Evolutionary conservation across 2,113 vertebrate genomes (phyloP), one percentile per base, ranked within the genome.

Genomic region (Narcine bancroftii): DNA sequence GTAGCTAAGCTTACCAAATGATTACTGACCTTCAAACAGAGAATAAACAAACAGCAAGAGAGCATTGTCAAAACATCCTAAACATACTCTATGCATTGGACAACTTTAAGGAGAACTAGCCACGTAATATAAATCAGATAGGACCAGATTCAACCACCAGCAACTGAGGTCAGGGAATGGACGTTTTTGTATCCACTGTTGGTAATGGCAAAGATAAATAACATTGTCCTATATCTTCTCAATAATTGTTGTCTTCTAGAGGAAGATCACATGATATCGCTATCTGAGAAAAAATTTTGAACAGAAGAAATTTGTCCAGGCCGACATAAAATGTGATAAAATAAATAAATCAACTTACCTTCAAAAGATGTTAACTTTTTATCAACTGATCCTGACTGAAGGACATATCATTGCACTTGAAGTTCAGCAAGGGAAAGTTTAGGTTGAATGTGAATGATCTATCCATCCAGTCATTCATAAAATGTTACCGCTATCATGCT

Each of bases 391-490:
- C 50, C 13, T 87, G 21, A 81, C 24, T 81, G 45, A 47, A 81
- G 47, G 53, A 81, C 53, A 81, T 33, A 50, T 81, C 33, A 87
- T 36, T 7, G 53, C 15, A 63, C n/a, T 60, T 36, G 33, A 60
- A 87, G 36, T 60, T 7, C 53, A 56, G 15, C 29, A 87, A 60
- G 53, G 81, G 81, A 87, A 36, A 60, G 21, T 60, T 85, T 60
- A 53, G 50, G 2, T 33, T 60, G 53, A 60, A 87, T 85, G 53
- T 36, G 60, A 85, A 60, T 60, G 53, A 60, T 60, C 53, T 7
- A n/a, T 33, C 60, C 81, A 87, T 87, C 60, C 81, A n/a, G 53
- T 87, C 81, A 87, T 87, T 87, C 81, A 87, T 56, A 87, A 87
- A 21, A 60, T 87, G 33, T 87, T 87, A 50, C 81, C 53, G 60